These are phyloP conservation scores for Hypomesus transpacificus DNA, from an alignment of 2,113 vertebrate species.

Conservation along the genomic window DNA sequence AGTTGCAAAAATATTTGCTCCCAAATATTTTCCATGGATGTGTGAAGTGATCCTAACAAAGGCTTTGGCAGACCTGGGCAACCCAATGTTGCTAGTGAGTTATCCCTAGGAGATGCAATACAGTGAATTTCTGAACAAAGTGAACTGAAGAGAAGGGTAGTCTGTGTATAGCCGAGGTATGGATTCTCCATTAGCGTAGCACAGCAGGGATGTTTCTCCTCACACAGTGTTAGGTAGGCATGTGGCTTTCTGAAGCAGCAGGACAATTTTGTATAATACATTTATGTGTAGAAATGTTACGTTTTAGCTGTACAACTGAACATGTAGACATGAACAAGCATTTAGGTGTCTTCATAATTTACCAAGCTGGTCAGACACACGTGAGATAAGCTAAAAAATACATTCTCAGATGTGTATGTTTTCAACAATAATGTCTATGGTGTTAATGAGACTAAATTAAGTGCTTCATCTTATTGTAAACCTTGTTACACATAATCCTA, in stretches of 20 bases:
- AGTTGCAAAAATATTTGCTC: background rate
- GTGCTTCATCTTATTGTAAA: too few species aligned
- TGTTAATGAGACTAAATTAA: too few species aligned
- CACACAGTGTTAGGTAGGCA: constrained; percentile 29
- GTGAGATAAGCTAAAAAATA: too few species aligned
- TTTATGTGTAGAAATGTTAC: background rate
- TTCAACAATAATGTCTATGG: too few species aligned
- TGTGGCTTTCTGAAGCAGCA: constrained; percentile 26
- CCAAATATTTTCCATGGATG: background rate
- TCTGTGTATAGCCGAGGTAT: constrained; percentile 49
- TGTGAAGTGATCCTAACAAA: constrained; percentile 10
- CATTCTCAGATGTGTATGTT: too few species aligned
- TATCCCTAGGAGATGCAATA: constrained; percentile 25
- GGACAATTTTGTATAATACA: constrained; percentile 4
- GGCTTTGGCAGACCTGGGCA: constrained; percentile 6
- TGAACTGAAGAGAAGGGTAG: constrained; percentile 48
- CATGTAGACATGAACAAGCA: background rate
- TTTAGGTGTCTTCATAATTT: background rate
- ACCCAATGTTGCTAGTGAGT: background rate
- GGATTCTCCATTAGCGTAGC: constrained; percentile 57
- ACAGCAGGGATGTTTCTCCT: constrained; percentile 30
- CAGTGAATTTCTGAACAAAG: constrained; percentile 47
- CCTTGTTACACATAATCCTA: too few species aligned
- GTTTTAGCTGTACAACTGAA: background rate
- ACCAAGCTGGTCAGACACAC: too few species aligned